phyloP scores from a whole-genome alignment of 2,888 invertebrate species.

The Mamestra brassicae region DNA sequence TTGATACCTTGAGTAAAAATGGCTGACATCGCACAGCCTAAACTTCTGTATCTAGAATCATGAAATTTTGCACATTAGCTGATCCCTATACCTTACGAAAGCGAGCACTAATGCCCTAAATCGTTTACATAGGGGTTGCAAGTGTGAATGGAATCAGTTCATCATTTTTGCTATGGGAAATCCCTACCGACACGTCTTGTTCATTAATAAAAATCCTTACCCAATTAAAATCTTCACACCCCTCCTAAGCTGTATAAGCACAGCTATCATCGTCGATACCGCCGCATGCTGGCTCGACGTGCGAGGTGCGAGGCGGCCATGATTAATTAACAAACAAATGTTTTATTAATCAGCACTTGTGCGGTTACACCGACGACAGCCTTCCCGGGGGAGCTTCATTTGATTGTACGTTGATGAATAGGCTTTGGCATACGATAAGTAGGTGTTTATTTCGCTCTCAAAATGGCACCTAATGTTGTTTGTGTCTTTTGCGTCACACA shows the following conservation, averaged over 20 bases:
- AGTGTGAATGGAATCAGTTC: no score
- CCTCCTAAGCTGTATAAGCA: neutral
- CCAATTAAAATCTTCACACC: constrained; percentile 4
- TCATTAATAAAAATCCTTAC: neutral
- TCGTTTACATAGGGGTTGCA: no score
- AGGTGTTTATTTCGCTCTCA: neutral
- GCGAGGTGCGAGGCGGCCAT: constrained; percentile 14
- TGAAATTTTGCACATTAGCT: no score
- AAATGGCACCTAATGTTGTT: neutral
- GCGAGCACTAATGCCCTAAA: no score
- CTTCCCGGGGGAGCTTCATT: constrained; percentile 14
- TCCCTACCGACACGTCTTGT: neutral
- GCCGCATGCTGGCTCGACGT: constrained; percentile 1
- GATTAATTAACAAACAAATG: constrained; percentile 58
- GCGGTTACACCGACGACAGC: constrained; percentile 26
- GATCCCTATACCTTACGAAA: no score
- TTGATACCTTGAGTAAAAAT: no score
- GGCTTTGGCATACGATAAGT: neutral
- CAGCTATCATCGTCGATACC: constrained; percentile 10
- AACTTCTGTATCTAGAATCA: no score
- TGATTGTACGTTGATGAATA: constrained; percentile 28
- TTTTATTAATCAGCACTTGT: constrained; percentile 49
- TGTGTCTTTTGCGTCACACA: no score
- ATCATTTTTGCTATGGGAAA: neutral
- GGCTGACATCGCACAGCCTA: no score